Evolutionary conservation across 2,113 vertebrate genomes (phyloP).

Genomic region (Phrynosoma blainvillii): DNA sequence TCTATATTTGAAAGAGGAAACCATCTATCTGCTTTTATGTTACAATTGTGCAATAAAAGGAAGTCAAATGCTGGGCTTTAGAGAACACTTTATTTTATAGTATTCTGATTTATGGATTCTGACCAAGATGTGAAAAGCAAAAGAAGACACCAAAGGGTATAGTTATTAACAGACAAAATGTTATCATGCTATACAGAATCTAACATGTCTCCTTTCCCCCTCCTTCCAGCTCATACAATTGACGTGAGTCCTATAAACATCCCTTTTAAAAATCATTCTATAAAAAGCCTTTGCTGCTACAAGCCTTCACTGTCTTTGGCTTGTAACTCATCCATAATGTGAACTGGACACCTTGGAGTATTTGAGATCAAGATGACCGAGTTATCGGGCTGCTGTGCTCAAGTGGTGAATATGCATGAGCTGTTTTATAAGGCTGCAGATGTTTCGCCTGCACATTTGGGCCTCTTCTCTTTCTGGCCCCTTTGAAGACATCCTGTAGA

Average conservation of each 20-base stretch:
- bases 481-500: slow-evolving; percentile 48
- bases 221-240: not conserved
- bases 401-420: slow-evolving; percentile 35
- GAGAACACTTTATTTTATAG: slow-evolving; percentile 43
- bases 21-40: slow-evolving; percentile 71
- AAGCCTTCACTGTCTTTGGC: slow-evolving; percentile 42
- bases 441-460: slow-evolving; percentile 60
- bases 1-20: slow-evolving; percentile 71
- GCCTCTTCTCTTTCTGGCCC: slow-evolving; percentile 34
- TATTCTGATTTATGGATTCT: slow-evolving; percentile 45
- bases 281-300: slow-evolving; percentile 28
- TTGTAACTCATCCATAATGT: slow-evolving; percentile 38
- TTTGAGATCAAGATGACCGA: slow-evolving; percentile 34
- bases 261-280: slow-evolving; percentile 41
- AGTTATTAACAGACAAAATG: slow-evolving; percentile 61
- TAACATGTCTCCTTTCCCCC: not conserved
- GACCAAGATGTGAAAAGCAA: slow-evolving; percentile 41
- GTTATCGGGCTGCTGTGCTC: slow-evolving; percentile 17
- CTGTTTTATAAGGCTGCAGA: slow-evolving; percentile 47
- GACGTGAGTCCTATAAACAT: slow-evolving; percentile 22
- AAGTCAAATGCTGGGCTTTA: slow-evolving; percentile 49
- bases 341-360: slow-evolving; percentile 41
- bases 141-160: slow-evolving; percentile 26
- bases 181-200: slow-evolving; percentile 42
- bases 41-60: slow-evolving; percentile 60